phyloP scores from a whole-genome alignment of 2,888 invertebrate genomes.

The Protophormia terraenovae region DNA sequence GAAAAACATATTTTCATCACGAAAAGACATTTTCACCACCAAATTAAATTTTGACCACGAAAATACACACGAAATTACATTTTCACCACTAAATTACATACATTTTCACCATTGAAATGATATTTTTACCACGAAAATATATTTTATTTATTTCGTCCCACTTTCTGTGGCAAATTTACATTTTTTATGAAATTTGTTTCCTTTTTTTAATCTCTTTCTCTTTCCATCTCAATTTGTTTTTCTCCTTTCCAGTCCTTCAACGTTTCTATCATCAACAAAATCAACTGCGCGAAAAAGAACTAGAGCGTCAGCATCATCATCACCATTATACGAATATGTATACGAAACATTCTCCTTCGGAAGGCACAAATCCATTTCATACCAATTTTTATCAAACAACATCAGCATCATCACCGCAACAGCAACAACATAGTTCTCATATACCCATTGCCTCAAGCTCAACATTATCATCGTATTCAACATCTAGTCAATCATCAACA shows the following conservation, averaged over 20 bases:
- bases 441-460: constrained; percentile 71
- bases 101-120: no score
- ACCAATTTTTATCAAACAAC: constrained; percentile 52
- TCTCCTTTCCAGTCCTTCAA: constrained; percentile 85
- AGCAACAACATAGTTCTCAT: constrained; percentile 67
- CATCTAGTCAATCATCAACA: constrained; percentile 79
- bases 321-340: constrained; percentile 51
- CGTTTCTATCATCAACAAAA: constrained; percentile 90
- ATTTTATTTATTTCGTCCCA: no score
- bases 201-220: background rate
- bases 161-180: no score
- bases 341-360: constrained; percentile 61
- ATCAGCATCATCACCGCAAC: constrained; percentile 47
- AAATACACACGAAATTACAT: no score
- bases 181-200: no score
- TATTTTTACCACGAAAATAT: no score
- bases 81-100: no score
- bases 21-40: no score
- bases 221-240: no score
- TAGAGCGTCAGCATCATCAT: constrained; percentile 77
- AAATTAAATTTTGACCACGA: no score
- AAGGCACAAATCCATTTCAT: constrained; percentile 58
- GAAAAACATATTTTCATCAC: no score
- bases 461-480: constrained; percentile 76
- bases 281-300: constrained; percentile 84